phyloP scores from a whole-genome alignment of 2,797 vertebrate genomes.

The Myotis vivesi region DNA sequence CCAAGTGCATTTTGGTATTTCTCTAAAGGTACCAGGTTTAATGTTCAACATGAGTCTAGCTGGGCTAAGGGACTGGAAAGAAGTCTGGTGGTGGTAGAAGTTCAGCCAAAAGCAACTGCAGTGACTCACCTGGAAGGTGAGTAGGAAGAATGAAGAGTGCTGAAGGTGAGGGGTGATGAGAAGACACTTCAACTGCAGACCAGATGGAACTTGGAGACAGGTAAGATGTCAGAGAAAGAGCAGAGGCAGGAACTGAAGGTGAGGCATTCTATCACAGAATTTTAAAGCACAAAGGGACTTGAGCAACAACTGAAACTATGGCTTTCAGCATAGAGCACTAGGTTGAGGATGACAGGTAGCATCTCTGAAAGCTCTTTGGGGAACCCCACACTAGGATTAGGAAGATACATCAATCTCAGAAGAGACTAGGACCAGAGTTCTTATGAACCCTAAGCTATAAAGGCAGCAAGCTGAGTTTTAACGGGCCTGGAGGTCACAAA shows the following conservation, averaged over 20 bases:
- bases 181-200: not conserved
- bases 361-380: not conserved
- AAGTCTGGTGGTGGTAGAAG: not conserved
- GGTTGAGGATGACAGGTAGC: not conserved
- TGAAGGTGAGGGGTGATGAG: not conserved
- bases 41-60: not conserved
- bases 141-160: not conserved
- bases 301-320: not conserved
- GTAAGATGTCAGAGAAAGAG: not conserved
- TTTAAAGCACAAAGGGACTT: not conserved
- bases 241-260: not conserved
- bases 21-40: not conserved
- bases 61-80: not conserved
- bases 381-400: not conserved
- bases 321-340: not conserved
- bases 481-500: not conserved
- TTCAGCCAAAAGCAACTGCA: not conserved
- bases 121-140: not conserved
- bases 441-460: not conserved
- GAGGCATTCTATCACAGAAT: not conserved
- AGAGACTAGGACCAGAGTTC: constrained; percentile 3
- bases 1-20: not conserved
- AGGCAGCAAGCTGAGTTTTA: not conserved
- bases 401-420: constrained; percentile 13
- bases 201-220: not conserved